Conservation (phyloP, 2,113 vertebrate genomes). For the Perca fluviatilis region DNA sequence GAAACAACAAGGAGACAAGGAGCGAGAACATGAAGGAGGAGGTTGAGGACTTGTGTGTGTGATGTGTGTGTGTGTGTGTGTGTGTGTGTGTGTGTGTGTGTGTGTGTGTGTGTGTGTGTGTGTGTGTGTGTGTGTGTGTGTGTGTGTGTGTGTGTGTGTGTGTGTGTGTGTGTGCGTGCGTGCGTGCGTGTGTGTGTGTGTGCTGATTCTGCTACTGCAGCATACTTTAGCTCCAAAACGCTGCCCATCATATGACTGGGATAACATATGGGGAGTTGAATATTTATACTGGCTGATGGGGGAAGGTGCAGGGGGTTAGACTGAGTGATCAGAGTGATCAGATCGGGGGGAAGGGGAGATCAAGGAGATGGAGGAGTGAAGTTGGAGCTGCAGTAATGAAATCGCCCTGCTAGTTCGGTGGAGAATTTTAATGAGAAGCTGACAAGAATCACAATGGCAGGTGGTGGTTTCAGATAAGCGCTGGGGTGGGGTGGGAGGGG, state of each 20-base stretch:
- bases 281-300: conserved; percentile 70
- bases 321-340: conserved; percentile 49
- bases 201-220: conserved; percentile 59
- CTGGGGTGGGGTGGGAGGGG: neutral
- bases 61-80: conserved; percentile 15
- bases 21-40: conserved; percentile 37
- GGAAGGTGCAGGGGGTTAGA: conserved; percentile 29
- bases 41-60: conserved; percentile 22
- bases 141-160: no score
- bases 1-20: conserved; percentile 36
- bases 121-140: conserved; percentile 16
- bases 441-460: conserved; percentile 53
- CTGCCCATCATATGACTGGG: conserved; percentile 43
- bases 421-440: conserved; percentile 70
- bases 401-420: conserved; percentile 45
- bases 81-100: conserved; percentile 15
- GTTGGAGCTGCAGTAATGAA: conserved; percentile 72
- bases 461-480: conserved; percentile 51
- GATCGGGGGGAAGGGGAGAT: conserved; percentile 17
- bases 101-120: conserved; percentile 13
- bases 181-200: conserved; percentile 17
- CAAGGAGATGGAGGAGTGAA: conserved; percentile 63
- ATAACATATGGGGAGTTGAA: conserved; percentile 70
- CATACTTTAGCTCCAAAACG: conserved; percentile 54
- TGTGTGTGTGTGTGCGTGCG: conserved; percentile 23